Evolutionary conservation across 2,888 invertebrate genomes (phyloP).

Genomic region (Spisula solida): DNA sequence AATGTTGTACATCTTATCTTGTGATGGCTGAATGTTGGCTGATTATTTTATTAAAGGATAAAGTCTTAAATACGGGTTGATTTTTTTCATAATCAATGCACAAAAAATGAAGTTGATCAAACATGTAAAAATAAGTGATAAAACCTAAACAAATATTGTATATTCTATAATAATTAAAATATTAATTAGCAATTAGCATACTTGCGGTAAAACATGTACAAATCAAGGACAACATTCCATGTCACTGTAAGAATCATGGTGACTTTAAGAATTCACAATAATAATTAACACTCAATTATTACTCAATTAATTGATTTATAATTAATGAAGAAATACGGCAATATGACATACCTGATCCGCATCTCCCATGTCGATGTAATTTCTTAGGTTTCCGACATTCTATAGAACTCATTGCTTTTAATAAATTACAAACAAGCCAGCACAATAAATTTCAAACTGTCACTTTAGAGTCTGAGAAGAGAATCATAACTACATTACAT

Average conservation of each 20-base stretch:
- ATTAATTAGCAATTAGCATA: too few relatives aligned
- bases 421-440: neutral
- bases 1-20: too few relatives aligned
- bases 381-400: neutral
- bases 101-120: too few relatives aligned
- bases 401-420: constrained; percentile 5
- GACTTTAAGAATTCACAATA: neutral
- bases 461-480: neutral
- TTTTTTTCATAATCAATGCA: too few relatives aligned
- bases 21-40: too few relatives aligned
- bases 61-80: too few relatives aligned
- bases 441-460: neutral
- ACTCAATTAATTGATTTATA: neutral
- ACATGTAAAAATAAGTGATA: too few relatives aligned
- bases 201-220: too few relatives aligned
- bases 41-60: too few relatives aligned
- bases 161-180: too few relatives aligned
- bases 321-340: neutral
- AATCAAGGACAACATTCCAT: neutral
- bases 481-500: neutral
- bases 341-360: constrained; percentile 14
- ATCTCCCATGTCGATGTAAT: constrained; percentile 24
- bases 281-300: neutral
- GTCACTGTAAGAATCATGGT: neutral
- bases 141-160: too few relatives aligned